Percentiles rank a stretch among this genome's conserved stretches.
These are phyloP conservation scores for Cyprinodon tularosa DNA, from an alignment of 2,113 vertebrate genomes.

Conservation along the genomic window DNA sequence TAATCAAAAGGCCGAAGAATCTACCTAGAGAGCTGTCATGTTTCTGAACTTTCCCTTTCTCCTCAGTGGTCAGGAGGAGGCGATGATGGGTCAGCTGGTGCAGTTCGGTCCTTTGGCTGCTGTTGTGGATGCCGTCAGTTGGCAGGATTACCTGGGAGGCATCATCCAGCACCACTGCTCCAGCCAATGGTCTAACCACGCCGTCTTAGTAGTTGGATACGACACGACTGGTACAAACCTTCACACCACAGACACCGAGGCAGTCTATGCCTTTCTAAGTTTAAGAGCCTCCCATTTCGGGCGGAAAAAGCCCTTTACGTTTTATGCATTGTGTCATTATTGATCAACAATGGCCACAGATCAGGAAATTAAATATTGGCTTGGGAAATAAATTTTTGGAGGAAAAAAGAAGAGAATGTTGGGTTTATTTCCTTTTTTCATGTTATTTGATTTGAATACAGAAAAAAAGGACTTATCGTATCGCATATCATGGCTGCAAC, in stretches of 20 bases:
- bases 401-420: background rate
- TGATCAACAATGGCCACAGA: background rate
- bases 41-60: slow-evolving; percentile 9
- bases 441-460: no score
- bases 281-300: background rate
- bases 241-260: background rate
- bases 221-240: slow-evolving; percentile 83
- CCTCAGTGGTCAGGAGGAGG: slow-evolving; percentile 83
- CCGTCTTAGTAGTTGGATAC: slow-evolving; percentile 89
- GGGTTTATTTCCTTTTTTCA: background rate
- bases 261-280: background rate
- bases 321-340: background rate
- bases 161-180: slow-evolving; percentile 95
- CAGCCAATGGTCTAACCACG: slow-evolving; percentile 88
- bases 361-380: background rate
- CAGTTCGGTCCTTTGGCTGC: slow-evolving; percentile 85
- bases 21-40: background rate
- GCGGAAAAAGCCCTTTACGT: slow-evolving; percentile 24
- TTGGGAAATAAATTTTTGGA: no score
- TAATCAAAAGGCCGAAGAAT: background rate
- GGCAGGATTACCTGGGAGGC: slow-evolving; percentile 95
- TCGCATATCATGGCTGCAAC: no score
- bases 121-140: slow-evolving; percentile 90
- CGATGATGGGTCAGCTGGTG: slow-evolving; percentile 86
- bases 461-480: no score